A percentile compares a stretch with the other conserved stretches of the same genome.
Evolutionary conservation across 2,113 vertebrate genomes (phyloP).

Genomic region (Entelurus aequoreus): DNA sequence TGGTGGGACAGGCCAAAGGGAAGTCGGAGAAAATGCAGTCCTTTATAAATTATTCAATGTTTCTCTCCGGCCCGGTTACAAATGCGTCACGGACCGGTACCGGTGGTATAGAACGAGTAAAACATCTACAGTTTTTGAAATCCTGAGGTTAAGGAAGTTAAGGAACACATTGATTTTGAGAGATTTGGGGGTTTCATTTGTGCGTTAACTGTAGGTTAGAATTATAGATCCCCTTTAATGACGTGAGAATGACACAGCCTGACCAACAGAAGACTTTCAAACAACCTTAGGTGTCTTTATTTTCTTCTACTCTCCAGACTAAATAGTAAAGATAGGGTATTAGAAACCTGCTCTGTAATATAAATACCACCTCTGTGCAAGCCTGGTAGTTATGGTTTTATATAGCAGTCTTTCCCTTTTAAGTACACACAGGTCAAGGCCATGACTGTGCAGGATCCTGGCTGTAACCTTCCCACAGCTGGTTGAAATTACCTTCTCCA

Average conservation of each 20-base stretch:
- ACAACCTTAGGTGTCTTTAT: conserved; percentile 36
- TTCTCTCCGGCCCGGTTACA: too few relatives aligned
- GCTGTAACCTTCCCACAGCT: conserved; percentile 26
- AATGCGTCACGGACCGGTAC: too few relatives aligned
- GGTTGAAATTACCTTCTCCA: conserved; percentile 17
- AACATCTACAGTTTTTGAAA: too few relatives aligned
- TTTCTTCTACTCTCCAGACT: conserved; percentile 9
- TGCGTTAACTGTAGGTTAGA: too few relatives aligned
- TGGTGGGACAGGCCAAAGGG: too few relatives aligned
- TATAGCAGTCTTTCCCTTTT: conserved; percentile 34
- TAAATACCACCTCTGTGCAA: conserved; percentile 34
- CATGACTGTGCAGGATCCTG: conserved; percentile 15
- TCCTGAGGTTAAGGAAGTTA: too few relatives aligned
- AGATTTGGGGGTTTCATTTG: too few relatives aligned
- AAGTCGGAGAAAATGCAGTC: too few relatives aligned
- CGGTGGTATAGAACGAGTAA: too few relatives aligned
- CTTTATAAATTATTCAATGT: too few relatives aligned
- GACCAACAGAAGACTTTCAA: conserved; percentile 64
- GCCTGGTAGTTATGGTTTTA: conserved; percentile 48
- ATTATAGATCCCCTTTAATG: conserved; percentile 37
- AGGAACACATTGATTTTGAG: too few relatives aligned
- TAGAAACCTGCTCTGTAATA: conserved; percentile 49
- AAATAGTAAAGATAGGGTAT: conserved; percentile 27
- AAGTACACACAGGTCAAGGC: conserved; percentile 29
- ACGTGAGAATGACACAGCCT: conserved; percentile 52